Percentiles rank a stretch among this genome's conserved stretches.
Evolutionary conservation across 1,140 invertebrate species (phyloP).

Genomic region (Bombus waltoni): DNA sequence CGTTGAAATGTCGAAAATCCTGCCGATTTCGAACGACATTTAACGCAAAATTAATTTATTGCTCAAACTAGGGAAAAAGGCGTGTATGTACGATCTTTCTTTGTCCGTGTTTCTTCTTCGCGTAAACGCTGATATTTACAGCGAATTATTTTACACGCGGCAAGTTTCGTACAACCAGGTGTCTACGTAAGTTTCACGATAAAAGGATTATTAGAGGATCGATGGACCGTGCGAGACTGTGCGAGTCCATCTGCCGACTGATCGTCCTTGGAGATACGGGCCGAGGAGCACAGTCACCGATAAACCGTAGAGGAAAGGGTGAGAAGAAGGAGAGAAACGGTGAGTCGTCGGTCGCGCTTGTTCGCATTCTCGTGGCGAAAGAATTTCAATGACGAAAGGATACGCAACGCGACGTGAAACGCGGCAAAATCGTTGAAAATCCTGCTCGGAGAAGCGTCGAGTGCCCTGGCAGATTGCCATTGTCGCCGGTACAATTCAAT

Average conservation of each 20-base stretch:
- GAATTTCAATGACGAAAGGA: constrained; percentile 38
- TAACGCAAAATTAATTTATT: too few relatives aligned
- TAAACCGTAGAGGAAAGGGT: not conserved
- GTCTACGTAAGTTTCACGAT: too few relatives aligned
- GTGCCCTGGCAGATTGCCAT: constrained; percentile 79
- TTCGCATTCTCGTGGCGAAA: constrained; percentile 36
- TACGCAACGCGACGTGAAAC: constrained; percentile 21
- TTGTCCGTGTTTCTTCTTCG: too few relatives aligned
- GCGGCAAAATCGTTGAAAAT: constrained; percentile 66
- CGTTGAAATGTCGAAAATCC: too few relatives aligned
- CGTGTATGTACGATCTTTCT: too few relatives aligned
- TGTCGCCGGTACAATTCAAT: constrained; percentile 81
- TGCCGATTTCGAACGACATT: too few relatives aligned
- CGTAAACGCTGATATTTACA: too few relatives aligned
- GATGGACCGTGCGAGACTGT: too few relatives aligned
- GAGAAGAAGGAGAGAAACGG: not conserved
- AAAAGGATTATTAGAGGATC: too few relatives aligned
- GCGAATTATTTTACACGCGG: too few relatives aligned
- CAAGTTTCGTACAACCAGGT: too few relatives aligned
- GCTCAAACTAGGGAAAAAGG: too few relatives aligned
- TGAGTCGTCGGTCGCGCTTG: not conserved
- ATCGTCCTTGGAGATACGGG: not conserved
- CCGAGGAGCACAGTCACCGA: not conserved
- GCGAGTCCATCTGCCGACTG: not conserved
- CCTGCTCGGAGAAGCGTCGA: constrained; percentile 62